Base-by-base conservation (phyloP, 2,113 vertebrate species). In the Hypanus sabinus region DNA sequence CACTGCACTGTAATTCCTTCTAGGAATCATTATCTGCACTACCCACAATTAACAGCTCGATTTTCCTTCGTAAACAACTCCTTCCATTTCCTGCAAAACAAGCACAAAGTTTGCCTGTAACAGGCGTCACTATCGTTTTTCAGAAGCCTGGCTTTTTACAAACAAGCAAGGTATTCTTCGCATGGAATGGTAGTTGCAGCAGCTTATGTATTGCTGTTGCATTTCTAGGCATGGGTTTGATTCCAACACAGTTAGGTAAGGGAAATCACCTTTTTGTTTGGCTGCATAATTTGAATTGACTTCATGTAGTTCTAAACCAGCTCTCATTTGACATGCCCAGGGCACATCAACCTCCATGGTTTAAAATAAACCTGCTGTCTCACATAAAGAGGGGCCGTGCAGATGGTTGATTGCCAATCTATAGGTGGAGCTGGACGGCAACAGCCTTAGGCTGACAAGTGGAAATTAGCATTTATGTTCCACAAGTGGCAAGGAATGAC, bases 71-170 rank as follows among this genome's bases (percentile, higher is more conserved):
- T 90, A 90, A 90, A 90, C 85, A 90, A 90, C 60, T 65, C 14
- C n/a, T 33, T 90, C 33, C 57, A 90, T 90, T 90, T 90, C 60
- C 85, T 90, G 85, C 65, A 65, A 90, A 90, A 90, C 83, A 65
- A 90, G 85, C n/a, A 62, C 12, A 88, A 16, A 16, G 22, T 88
- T 88, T 88, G 83, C 83, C 57, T 87, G 83, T 87, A 22, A n/a
- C 30, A 14, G 27, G 27, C 83, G n/a, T 88, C 55, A 16, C 27
- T 60, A 71, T 75, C 36, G 70, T 65, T 93, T 93, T 22, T 71
- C 91, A 93, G 68, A 73, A 55, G 68, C 71, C 70, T 93, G 91
- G 11, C 70, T 70, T 93, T 73, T 93, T 73, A 71, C 4, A 93
- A 93, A 93, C 70, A 93, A 75, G 65, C 57, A 88, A 46, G 18